Evolutionary conservation across 2,113 vertebrate species (phyloP), one percentile per base, ranked within the genome.

Genomic region (Toxotes chatareus): DNA sequence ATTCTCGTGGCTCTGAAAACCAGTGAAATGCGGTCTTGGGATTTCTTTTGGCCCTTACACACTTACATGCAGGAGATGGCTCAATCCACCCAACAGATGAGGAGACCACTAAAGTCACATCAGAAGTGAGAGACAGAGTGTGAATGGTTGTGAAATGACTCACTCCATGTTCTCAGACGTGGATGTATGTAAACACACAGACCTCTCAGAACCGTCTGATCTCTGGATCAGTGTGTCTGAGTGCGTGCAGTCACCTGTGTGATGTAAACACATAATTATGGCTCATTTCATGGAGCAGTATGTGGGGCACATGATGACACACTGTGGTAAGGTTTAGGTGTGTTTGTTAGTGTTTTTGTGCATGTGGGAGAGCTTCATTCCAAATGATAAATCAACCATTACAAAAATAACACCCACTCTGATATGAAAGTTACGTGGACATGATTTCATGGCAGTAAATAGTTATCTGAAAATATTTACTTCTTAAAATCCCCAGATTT

Each of bases 171-270:
- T 64, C 36, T 65, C 60, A 69, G 61, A 65, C 47, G 10, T 56
- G 69, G 4, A 56, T 40, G 42, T 7, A 68, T 56, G 46, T 70
- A 80, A 67, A 76, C 32, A 78, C 2, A 40, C 46, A 51, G 14
- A 32, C n/a, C 42, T 67, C 68, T 79, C 32, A 19, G 23, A 68
- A 23, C 73, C 42, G 74, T 77, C 86, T 90, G 59, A 80, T 85
- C 80, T 80, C 21, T 64, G 89, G 90, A 81, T 90, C 83, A 84
- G 73, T 64, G 9, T 44, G 83, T 91, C 86, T 92, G 82, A 40
- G 6, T 64, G 57, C 17, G 44, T 62, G 56, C 21, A 42, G 53
- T 32, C 77, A 19, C 4, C 57, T 5, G 38, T 47, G 66, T 60
- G 76, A 91, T 66, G 79, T 64, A 81, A 91, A 86, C 80, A 79